These are phyloP conservation scores for Pseudonaja textilis DNA, from an alignment of 2,113 vertebrate genomes.

Conservation along the genomic window DNA sequence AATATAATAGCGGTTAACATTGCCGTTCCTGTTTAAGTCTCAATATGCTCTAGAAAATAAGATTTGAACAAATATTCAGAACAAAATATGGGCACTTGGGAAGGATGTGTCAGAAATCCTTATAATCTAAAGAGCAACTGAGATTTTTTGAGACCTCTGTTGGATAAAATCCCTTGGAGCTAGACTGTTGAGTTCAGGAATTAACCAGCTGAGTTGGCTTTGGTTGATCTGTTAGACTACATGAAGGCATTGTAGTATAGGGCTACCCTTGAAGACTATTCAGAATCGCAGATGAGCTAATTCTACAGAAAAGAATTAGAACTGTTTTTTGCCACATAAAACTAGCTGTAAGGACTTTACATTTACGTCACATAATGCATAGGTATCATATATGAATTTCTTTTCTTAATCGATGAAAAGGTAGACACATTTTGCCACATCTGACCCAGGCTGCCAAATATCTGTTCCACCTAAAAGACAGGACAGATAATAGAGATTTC, in stretches of 20 bases:
- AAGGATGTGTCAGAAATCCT: neutral
- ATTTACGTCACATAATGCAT: neutral
- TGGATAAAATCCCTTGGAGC: neutral
- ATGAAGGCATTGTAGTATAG: neutral
- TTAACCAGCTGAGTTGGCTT: neutral
- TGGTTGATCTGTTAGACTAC: neutral
- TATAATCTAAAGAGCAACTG: neutral
- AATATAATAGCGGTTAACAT: neutral
- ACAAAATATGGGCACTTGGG: neutral
- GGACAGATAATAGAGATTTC: too few species aligned
- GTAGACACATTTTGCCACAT: neutral
- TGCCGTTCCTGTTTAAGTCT: neutral
- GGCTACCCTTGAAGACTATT: neutral
- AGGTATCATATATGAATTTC: neutral
- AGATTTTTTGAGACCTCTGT: neutral
- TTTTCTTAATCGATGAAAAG: neutral
- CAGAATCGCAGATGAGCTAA: neutral
- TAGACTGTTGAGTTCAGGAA: neutral
- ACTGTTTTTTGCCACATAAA: neutral
- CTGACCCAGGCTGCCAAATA: neutral
- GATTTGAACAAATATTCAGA: neutral
- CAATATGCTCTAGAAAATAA: neutral
- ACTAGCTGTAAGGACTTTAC: neutral
- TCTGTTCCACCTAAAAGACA: neutral
- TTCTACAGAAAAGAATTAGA: neutral